Evolutionary conservation across 2,113 vertebrate genomes (phyloP).

Genomic region (Ginglymostoma cirratum): DNA sequence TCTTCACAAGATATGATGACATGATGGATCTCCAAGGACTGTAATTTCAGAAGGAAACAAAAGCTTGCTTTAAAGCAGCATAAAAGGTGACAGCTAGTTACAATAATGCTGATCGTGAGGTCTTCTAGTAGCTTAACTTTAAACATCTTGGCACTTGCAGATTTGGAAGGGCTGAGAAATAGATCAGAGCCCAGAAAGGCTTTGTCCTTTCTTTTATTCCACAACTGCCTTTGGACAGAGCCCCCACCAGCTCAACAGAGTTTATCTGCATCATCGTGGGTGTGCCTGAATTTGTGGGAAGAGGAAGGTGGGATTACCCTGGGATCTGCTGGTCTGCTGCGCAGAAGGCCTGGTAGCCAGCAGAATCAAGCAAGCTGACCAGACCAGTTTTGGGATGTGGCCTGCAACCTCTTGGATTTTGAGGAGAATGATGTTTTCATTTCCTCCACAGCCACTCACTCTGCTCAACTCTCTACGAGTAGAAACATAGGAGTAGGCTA

Average conservation of each 20-base stretch:
- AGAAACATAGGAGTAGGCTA: too few relatives aligned
- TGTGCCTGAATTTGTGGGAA: too few relatives aligned
- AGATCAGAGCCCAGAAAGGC: not conserved
- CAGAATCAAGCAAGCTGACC: not conserved
- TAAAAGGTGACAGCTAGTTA: not conserved
- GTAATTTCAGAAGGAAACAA: conserved; percentile 8
- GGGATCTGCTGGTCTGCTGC: not conserved
- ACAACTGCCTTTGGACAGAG: not conserved
- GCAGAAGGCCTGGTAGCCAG: not conserved
- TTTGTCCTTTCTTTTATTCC: not conserved
- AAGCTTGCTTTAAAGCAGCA: not conserved
- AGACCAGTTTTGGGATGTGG: not conserved
- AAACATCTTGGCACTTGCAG: not conserved
- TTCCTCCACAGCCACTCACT: not conserved
- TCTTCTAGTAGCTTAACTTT: not conserved
- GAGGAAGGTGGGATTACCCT: not conserved
- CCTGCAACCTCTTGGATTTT: not conserved
- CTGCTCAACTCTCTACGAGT: too few relatives aligned
- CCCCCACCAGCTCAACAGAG: not conserved
- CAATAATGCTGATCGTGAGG: not conserved
- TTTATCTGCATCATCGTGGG: too few relatives aligned
- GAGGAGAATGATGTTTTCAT: not conserved
- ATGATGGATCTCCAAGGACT: not conserved
- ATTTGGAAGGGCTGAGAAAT: too few relatives aligned
- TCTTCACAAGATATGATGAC: not conserved